phyloP scores from a whole-genome alignment of 2,113 vertebrate genomes.

The Entosphenus tridentatus region DNA sequence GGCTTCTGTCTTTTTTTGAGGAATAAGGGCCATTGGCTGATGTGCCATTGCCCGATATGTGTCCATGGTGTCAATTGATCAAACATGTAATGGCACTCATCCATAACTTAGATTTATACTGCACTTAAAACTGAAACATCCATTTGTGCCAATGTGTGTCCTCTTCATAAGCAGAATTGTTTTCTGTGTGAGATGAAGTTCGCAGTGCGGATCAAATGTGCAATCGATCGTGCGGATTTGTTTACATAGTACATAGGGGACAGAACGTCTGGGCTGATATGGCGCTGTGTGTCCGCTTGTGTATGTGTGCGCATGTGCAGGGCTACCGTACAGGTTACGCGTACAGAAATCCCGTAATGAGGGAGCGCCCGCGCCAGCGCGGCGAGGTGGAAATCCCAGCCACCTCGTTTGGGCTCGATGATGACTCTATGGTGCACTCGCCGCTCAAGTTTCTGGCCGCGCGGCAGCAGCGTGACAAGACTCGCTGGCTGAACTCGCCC shows the following conservation, averaged over 20 bases:
- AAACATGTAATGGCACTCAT: too few relatives aligned
- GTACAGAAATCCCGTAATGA: slow-evolving; percentile 75
- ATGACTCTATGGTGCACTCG: slow-evolving; percentile 75
- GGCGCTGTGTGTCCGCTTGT: not conserved
- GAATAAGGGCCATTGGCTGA: too few relatives aligned
- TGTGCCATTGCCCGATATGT: too few relatives aligned
- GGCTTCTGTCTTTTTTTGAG: too few relatives aligned
- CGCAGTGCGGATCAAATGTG: not conserved
- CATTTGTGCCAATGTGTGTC: not conserved
- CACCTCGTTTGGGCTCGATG: slow-evolving; percentile 68
- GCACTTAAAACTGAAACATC: not conserved
- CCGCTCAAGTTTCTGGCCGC: slow-evolving; percentile 71
- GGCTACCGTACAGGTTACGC: slow-evolving; percentile 95
- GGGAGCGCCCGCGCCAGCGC: slow-evolving; percentile 86
- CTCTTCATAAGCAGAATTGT: not conserved
- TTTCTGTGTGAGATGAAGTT: not conserved
- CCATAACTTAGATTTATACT: too few relatives aligned
- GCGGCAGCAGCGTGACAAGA: slow-evolving; percentile 85
- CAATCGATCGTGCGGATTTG: not conserved
- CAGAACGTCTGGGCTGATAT: not conserved
- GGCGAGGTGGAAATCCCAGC: slow-evolving; percentile 65
- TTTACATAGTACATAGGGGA: not conserved
- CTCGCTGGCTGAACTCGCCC: slow-evolving; percentile 86
- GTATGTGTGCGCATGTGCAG: slow-evolving; percentile 18
- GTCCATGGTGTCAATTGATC: too few relatives aligned